Base-by-base conservation (phyloP, 1,140 invertebrate genomes). In the Tetragnatha versicolor region DNA sequence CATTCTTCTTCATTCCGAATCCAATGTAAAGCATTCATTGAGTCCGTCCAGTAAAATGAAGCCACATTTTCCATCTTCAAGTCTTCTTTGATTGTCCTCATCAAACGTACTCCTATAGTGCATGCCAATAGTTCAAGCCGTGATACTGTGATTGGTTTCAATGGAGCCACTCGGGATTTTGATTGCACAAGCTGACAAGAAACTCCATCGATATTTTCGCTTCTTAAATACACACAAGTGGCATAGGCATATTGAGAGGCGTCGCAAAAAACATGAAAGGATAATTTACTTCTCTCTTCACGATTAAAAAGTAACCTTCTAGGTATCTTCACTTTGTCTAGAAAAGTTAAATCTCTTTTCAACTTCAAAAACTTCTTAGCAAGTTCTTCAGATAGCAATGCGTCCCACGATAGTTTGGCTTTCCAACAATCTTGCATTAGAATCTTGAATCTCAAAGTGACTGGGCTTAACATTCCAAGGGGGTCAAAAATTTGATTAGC, bases 11-110 rank as follows among this genome's bases (percentile, higher is more conserved):
- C 45, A 12, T 58, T 55, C 55, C 69, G 51, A 4, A 80, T 79
- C 51, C 79, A 80, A 60, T 29, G 7, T 6, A 78, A 31, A 17
- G 60, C 72, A 22, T 55, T 35, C 9, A 10, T 51, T 4, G 73
- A 78, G 60, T 80, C 72, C 2, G 51, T 58, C 73, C 79, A 81
- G 31, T 60, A 81, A n/a, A n/a, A n/a, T n/a, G n/a, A n/a, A n/a
- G n/a, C n/a, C n/a, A n/a, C n/a, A n/a, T n/a, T n/a, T n/a, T n/a
- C n/a, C n/a, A n/a, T n/a, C n/a, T n/a, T n/a, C n/a, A n/a, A n/a
- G n/a, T n/a, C n/a, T n/a, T n/a, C n/a, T n/a, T n/a, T n/a, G n/a
- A n/a, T n/a, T n/a, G n/a, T n/a, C n/a, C n/a, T n/a, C n/a, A n/a
- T n/a, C n/a, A 55, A 1, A 22, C 37, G n/a, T 1, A 31, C 33